phyloP scores from a whole-genome alignment of 2,113 vertebrate genomes.

The Physeter macrocephalus region DNA sequence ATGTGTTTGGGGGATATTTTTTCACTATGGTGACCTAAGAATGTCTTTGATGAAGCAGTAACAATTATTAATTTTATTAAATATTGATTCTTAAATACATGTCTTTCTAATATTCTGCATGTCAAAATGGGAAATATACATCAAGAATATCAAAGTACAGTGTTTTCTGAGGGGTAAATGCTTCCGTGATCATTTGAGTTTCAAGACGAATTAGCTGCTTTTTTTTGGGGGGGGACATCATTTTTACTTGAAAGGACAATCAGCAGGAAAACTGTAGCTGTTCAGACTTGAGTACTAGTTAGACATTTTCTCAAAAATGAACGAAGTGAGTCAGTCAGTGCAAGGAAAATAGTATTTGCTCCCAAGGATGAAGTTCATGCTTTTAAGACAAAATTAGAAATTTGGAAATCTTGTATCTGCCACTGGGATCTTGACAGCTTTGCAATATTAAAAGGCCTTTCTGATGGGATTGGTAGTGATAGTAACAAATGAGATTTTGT shows the following conservation, averaged over 20 bases:
- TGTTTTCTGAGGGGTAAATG: not conserved
- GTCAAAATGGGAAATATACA: not conserved
- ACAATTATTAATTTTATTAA: not conserved
- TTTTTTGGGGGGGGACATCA: not conserved
- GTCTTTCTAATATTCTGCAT: not conserved
- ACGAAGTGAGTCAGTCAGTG: not conserved
- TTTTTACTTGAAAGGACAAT: slow-evolving; percentile 10
- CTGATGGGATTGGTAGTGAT: not conserved
- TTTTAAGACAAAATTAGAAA: slow-evolving; percentile 53
- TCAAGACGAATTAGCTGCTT: not conserved
- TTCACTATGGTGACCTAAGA: not conserved
- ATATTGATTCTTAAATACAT: not conserved
- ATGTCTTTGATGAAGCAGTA: not conserved
- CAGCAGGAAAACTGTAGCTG: not conserved
- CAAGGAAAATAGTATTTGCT: not conserved
- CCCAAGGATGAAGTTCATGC: not conserved
- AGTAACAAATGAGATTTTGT: not conserved
- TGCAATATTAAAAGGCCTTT: not conserved
- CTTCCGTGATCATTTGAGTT: not conserved
- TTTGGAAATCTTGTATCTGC: not conserved
- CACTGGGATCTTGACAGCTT: not conserved
- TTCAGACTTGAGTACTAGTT: not conserved
- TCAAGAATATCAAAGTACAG: not conserved
- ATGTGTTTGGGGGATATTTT: not conserved
- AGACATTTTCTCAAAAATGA: not conserved